phyloP scores from a whole-genome alignment of 1,140 invertebrate species.

The Drosophila tristis region DNA sequence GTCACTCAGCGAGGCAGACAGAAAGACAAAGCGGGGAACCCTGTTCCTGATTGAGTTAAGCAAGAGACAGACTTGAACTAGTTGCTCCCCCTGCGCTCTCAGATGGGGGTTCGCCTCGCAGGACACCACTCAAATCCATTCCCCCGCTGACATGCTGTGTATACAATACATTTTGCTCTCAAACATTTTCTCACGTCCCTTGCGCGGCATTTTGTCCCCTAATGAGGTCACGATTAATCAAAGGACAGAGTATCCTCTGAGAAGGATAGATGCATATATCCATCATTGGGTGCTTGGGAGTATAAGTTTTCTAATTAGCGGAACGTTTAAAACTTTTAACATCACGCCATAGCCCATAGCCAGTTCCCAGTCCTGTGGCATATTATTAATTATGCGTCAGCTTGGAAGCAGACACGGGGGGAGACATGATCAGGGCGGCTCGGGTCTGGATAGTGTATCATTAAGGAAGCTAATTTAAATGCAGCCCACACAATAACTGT shows the following conservation, averaged over 20 bases:
- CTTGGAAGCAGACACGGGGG: constrained; percentile 24
- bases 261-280: constrained; percentile 35
- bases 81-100: constrained; percentile 28
- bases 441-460: constrained; percentile 20
- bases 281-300: constrained; percentile 35
- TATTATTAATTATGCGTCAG: constrained; percentile 68
- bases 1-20: background rate
- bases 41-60: constrained; percentile 59
- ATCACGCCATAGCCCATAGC: too few species aligned
- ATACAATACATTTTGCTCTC: constrained; percentile 70
- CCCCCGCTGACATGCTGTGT: constrained; percentile 20
- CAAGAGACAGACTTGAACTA: constrained; percentile 58
- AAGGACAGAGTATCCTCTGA: constrained; percentile 32
- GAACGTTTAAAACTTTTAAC: constrained; percentile 74
- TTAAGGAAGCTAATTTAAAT: constrained; percentile 60
- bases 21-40: constrained; percentile 7
- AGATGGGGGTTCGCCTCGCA: constrained; percentile 23
- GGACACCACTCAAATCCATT: constrained; percentile 16
- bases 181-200: constrained; percentile 69
- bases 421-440: constrained; percentile 21
- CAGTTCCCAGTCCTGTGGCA: constrained; percentile 9
- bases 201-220: constrained; percentile 61
- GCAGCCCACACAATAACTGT: constrained; percentile 52
- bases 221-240: constrained; percentile 83
- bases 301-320: constrained; percentile 77